Evolutionary conservation across 2,113 vertebrate species (phyloP).

Genomic region (Tupaia tana): DNA sequence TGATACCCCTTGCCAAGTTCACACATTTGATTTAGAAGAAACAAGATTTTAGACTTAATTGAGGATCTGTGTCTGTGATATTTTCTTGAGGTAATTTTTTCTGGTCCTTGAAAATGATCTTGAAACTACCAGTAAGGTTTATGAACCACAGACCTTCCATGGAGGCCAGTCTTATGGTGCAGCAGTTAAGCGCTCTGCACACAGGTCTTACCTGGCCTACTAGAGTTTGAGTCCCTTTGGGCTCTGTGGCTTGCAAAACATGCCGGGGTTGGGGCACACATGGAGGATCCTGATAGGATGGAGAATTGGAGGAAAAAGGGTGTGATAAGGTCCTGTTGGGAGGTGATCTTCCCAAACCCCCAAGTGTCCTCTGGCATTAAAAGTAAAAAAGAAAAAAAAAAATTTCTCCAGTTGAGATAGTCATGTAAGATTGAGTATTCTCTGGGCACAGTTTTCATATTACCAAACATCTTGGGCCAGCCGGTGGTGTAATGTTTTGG

Average conservation of each 20-base stretch:
- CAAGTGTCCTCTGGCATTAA: too few relatives aligned
- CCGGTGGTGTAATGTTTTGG: too few relatives aligned
- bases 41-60: constrained; percentile 50
- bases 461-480: not conserved
- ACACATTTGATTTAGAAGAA: constrained; percentile 49
- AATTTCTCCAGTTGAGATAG: not conserved
- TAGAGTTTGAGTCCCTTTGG: too few relatives aligned
- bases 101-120: constrained; percentile 25
- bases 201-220: too few relatives aligned
- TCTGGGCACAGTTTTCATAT: constrained; percentile 5
- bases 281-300: too few relatives aligned
- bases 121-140: constrained; percentile 33
- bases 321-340: too few relatives aligned
- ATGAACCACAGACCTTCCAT: not conserved
- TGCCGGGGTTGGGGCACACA: too few relatives aligned
- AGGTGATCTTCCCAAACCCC: too few relatives aligned
- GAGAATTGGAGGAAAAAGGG: too few relatives aligned
- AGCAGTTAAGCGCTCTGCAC: too few relatives aligned
- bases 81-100: constrained; percentile 35
- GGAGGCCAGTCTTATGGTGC: too few relatives aligned
- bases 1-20: not conserved
- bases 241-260: too few relatives aligned
- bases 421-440: constrained; percentile 40
- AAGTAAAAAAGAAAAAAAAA: not conserved
- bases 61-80: constrained; percentile 38